These are phyloP conservation scores for Onychomys arenicola DNA, from an alignment of 2,797 vertebrate species.

Conservation along the genomic window DNA sequence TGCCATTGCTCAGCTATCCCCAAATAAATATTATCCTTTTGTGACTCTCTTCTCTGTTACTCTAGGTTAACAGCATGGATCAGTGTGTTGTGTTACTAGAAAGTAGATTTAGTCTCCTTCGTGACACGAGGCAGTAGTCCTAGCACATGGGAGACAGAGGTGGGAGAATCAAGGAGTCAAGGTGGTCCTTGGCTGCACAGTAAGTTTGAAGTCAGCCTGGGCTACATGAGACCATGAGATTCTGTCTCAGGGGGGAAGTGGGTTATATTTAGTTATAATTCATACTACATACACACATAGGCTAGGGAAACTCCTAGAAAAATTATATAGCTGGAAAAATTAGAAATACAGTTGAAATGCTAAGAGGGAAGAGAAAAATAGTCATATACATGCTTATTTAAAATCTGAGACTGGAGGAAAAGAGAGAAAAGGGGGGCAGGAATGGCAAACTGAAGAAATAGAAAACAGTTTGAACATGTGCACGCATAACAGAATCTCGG, in stretches of 20 bases:
- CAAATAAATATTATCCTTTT: not conserved
- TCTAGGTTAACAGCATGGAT: not conserved
- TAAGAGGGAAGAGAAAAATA: not conserved
- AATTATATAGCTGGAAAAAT: not conserved
- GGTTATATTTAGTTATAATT: not conserved
- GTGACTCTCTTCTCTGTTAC: not conserved
- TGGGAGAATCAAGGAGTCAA: not conserved
- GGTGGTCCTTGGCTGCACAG: not conserved
- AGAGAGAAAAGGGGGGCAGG: not conserved
- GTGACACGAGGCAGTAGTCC: not conserved
- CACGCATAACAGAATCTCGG: not conserved
- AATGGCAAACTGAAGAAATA: not conserved
- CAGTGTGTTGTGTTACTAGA: not conserved
- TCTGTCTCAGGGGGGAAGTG: not conserved
- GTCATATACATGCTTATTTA: not conserved
- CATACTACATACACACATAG: not conserved
- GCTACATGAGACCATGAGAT: not conserved
- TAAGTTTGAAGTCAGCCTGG: not conserved
- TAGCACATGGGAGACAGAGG: not conserved
- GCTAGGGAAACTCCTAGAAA: not conserved
- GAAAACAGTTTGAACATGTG: not conserved
- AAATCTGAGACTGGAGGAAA: not conserved
- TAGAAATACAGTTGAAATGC: not conserved
- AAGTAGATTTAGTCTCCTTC: not conserved
- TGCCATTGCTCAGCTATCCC: not conserved